A percentile compares a stretch with the other conserved stretches of the same genome.
Evolutionary conservation across 1,140 invertebrate genomes (phyloP).

Genomic region (Drosophila pseudoobscura): DNA sequence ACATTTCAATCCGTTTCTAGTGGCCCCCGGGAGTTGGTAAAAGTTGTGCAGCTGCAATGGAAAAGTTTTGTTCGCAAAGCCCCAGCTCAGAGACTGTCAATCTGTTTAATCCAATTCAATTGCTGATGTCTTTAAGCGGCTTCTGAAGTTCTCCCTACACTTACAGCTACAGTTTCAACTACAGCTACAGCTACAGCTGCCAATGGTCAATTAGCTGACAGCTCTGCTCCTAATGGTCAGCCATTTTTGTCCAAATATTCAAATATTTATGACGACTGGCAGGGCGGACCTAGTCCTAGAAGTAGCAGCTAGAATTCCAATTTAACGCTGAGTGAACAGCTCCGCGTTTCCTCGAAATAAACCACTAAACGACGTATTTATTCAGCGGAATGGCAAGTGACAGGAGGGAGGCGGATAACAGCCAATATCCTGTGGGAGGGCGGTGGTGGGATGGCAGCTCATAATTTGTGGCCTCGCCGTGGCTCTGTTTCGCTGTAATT

Average conservation of each 20-base stretch:
- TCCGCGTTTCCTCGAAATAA: constrained; percentile 22
- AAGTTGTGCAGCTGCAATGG: constrained; percentile 46
- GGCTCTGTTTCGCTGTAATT: constrained; percentile 61
- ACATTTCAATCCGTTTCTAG: constrained; percentile 23
- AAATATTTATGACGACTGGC: constrained; percentile 68
- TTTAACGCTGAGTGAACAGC: constrained; percentile 73
- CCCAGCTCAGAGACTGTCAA: constrained; percentile 55
- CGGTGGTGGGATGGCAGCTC: constrained; percentile 18
- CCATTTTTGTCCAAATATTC: constrained; percentile 49
- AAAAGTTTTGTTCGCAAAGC: constrained; percentile 45
- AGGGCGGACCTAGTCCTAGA: not conserved
- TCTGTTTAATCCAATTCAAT: constrained; percentile 54
- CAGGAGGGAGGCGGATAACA: constrained; percentile 36
- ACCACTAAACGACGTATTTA: constrained; percentile 45
- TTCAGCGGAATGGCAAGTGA: constrained; percentile 19
- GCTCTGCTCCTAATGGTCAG: constrained; percentile 43
- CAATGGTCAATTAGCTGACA: constrained; percentile 49
- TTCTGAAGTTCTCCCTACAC: constrained; percentile 10
- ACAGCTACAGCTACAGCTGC: constrained; percentile 23
- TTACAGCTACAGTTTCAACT: constrained; percentile 19
- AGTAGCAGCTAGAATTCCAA: constrained; percentile 50
- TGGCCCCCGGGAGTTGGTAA: constrained; percentile 9
- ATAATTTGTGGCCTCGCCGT: constrained; percentile 61
- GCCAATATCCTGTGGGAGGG: constrained; percentile 62
- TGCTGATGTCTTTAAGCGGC: constrained; percentile 52